phyloP scores from a whole-genome alignment of 2,797 vertebrate species.

The Enteromius thamalakanensis region DNA sequence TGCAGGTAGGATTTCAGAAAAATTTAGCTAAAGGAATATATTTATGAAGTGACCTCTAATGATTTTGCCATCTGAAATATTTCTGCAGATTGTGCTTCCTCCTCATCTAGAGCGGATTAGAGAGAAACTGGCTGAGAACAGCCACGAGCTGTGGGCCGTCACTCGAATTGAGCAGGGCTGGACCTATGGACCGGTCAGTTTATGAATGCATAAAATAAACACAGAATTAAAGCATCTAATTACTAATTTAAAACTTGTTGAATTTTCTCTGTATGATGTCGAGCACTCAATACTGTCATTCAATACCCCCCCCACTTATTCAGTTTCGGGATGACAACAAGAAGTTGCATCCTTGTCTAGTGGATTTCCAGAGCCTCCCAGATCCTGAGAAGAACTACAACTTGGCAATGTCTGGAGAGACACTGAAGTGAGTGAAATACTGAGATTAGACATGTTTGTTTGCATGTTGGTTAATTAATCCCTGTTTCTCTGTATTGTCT shows the following conservation, averaged over 20 bases:
- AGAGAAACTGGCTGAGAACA: constrained; percentile 93
- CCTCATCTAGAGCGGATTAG: constrained; percentile 92
- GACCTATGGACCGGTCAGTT: constrained; percentile 84
- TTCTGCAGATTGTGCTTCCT: constrained; percentile 87
- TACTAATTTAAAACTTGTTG: background rate
- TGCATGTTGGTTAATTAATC: constrained; percentile 29
- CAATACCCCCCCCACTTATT: constrained; percentile 12
- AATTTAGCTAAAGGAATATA: background rate
- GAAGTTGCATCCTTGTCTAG: constrained; percentile 89
- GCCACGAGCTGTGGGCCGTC: constrained; percentile 91
- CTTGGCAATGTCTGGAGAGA: constrained; percentile 94
- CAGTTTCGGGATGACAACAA: constrained; percentile 93
- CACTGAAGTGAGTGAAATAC: constrained; percentile 83
- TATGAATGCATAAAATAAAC: background rate
- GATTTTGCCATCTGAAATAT: constrained; percentile 34
- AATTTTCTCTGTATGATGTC: background rate
- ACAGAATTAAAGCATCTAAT: background rate
- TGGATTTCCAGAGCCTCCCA: constrained; percentile 88
- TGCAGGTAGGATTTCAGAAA: constrained; percentile 78
- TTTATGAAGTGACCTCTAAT: background rate
- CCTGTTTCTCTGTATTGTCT: constrained; percentile 6
- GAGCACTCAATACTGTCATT: background rate
- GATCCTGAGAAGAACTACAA: constrained; percentile 94
- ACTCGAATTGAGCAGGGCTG: constrained; percentile 94
- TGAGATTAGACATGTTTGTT: background rate